Evolutionary conservation across 2,113 vertebrate species (phyloP), one percentile per base, ranked within the genome.

Genomic region (Butorides virescens): DNA sequence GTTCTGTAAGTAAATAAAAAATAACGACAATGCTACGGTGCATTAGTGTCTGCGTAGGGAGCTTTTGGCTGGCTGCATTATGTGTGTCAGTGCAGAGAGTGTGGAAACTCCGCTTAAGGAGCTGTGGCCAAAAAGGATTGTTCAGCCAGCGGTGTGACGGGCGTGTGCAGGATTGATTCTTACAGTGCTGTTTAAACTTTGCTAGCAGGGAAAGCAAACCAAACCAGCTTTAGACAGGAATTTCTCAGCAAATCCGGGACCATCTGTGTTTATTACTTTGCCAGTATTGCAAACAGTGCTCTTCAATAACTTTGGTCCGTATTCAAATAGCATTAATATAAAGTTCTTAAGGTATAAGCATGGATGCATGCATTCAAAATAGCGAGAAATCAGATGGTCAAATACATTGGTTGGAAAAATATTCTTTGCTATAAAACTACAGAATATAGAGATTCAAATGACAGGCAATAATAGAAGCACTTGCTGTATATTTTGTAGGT

Each of bases 151-250:
- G 5, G 63, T 88, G 82, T 93, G 93, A 88, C 82, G 44, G 32
- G 17, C 16, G 26, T 94, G 63, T 90, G 88, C 78, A 96, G 52
- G 71, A 96, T 93, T 63, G 92, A 95, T 94, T 96, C 93, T 83
- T 74, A 74, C 67, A 86, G 75, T 50, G 34, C 46, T 73, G 47
- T 92, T 90, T 86, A 90, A 37, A 88, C 15, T 83, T 74, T 63
- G 26, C 13, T 47, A 39, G 72, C 21, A 80, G 23, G 86, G 13
- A 86, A 53, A 83, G 55, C 32, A 74, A 75, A 88, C 18, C 11
- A 47, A 56, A 93, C 73, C 37, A 27, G 12, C 65, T 95, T 95
- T 63, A 86, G 42, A 59, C 13, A 73, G 63, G 58, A 88, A 73
- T 80, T 90, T 76, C 71, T 76, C 13, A 66, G 68, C 29, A 74